Evolutionary conservation across 2,888 invertebrate genomes (phyloP), one percentile per base, ranked within the genome.

Genomic region (Choristoneura rosaceana): DNA sequence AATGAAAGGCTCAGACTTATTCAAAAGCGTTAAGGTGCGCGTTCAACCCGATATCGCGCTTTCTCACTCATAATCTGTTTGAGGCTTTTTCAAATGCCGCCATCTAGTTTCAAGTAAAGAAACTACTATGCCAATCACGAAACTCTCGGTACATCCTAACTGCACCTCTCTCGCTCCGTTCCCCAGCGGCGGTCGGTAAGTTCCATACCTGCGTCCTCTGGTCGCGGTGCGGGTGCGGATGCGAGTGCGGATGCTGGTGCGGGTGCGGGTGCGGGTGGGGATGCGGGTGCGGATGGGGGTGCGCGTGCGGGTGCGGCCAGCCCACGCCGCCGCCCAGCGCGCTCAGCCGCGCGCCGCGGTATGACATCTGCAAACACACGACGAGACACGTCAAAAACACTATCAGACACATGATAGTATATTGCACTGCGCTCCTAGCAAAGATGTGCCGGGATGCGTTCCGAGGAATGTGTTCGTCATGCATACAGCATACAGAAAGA

Each of bases 271-370:
- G 83, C 38, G 79, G 79, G 33, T 73, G 76, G 33, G 70, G 58
- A 69, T 69, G 75, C 38, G 58, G 73, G 67, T 76, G 79, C 17
- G 78, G 69, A 4, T 34, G 73, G 25, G 50, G 66, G 74, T 77
- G 81, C 68, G 76, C 79, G 55, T 71, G 71, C 71, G 80, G 79
- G 77, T 86, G 89, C 73, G 89, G 82, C 86, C 90, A 90, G 79
- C 88, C 86, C 78, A 89, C 90, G 76, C 85, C 87, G 73, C 89
- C 89, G 75, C 91, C 87, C 68, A 92, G 84, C 65, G 90, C 86
- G 76, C 88, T 84, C 61, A 92, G 84, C 1, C 93, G 87, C 0
- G 91, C 90, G 78, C 90, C 87, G 33, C 93, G 90, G 25, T 90
- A 83, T 12, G 93, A 90, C 92, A 92, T 92, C 92, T 92, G 85